Conservation (phyloP, 2,113 vertebrate species). For the Mobula birostris region DNA sequence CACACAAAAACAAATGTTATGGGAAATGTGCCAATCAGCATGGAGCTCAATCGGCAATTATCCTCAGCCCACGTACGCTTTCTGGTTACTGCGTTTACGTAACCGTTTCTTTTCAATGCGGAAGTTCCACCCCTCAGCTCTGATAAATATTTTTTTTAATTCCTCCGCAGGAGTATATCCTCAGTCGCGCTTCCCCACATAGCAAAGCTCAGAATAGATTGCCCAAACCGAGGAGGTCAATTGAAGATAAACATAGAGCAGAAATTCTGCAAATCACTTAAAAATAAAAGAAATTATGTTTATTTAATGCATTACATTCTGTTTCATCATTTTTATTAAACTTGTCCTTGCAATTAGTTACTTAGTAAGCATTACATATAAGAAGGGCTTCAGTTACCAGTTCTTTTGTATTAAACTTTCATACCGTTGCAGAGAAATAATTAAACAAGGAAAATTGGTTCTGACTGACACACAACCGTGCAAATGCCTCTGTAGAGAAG, state of each 20-base stretch:
- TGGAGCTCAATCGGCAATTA: background rate
- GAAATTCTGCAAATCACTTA: background rate
- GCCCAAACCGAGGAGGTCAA: background rate
- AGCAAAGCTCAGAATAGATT: background rate
- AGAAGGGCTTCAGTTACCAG: too few species aligned
- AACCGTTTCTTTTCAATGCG: background rate
- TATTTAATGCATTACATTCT: background rate
- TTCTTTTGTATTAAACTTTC: background rate
- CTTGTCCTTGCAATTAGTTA: too few species aligned
- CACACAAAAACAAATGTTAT: background rate
- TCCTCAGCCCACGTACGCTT: background rate
- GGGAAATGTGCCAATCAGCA: background rate
- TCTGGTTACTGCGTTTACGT: conserved; percentile 3
- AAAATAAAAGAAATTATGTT: background rate
- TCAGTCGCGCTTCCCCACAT: too few species aligned
- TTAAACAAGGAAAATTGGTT: background rate
- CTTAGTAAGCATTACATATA: too few species aligned
- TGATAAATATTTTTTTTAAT: background rate
- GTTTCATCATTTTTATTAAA: background rate
- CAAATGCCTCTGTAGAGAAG: too few species aligned
- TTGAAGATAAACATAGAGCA: background rate
- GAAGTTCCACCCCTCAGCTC: background rate
- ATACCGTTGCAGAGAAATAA: background rate
- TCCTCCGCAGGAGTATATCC: background rate
- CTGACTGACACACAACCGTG: too few species aligned